Percentiles rank a stretch among this genome's conserved stretches.
Conservation (phyloP, 2,113 vertebrate genomes). For the Terrapene triunguis region DNA sequence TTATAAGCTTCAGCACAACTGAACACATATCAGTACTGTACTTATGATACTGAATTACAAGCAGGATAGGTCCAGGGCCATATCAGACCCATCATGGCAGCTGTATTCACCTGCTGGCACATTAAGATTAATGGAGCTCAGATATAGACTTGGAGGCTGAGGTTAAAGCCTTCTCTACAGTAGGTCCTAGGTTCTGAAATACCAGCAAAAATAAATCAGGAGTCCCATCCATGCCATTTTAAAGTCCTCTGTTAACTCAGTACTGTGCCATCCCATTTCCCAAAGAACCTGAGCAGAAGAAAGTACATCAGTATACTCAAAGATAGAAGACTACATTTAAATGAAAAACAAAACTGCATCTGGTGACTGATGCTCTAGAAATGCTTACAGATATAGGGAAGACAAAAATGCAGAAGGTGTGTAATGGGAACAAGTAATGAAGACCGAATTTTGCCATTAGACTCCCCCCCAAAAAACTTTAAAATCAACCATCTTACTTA, state of each 20-base stretch:
- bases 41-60: neutral
- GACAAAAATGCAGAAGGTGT: neutral
- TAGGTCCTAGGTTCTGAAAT: neutral
- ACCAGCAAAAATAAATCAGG: neutral
- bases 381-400: neutral
- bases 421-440: neutral
- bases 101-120: neutral
- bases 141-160: neutral
- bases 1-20: neutral
- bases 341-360: neutral
- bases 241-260: neutral
- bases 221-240: rapidly evolving
- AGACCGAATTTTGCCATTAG: neutral
- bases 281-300: neutral
- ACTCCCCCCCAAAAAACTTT: neutral
- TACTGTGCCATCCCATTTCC: neutral
- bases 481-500: neutral
- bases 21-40: neutral
- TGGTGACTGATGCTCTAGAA: neutral
- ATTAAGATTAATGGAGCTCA: neutral
- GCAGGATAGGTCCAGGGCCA: neutral
- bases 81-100: neutral
- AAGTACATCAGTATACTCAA: neutral
- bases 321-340: neutral
- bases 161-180: rapidly evolving